Base-by-base conservation (phyloP, 2,113 vertebrate species). In the Cheilinus undulatus region DNA sequence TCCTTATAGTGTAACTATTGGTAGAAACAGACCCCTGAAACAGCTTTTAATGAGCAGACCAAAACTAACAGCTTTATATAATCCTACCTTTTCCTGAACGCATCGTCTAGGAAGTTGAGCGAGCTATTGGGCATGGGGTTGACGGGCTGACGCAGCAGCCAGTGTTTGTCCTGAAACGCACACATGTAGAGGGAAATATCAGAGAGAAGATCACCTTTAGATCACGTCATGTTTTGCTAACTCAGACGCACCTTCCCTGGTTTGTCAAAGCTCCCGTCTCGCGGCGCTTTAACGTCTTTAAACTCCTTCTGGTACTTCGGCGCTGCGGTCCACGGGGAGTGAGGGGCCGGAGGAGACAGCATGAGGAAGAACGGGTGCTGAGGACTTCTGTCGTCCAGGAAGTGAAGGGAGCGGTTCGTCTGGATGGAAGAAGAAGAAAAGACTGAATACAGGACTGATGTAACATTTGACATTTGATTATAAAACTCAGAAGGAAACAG, bases 231-330 rank as follows among this genome's bases (percentile, higher is more conserved):
- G 15, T 8, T 10, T 3, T 0, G 1, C 14, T 0, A 1, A 12
- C 24, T 4, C 2, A n/a, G 2, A 36, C 68, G 0, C 24, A 94
- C 93, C 88, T 90, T 92, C 27, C 86, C 94, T 0, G 86, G 83
- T 57, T 93, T 88, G 89, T 95, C 81, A 11, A 95, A 95, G 81
- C 93, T 95, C 9, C 93, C 94, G 9, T 93, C 89, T 11, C 93
- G 93, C n/a, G 94, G 94, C 0, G 94, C 94, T 48, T 92, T 90
- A 1, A 92, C 60, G 3, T 91, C 62, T 3, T 0, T 7, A 40
- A 93, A 95, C 63, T 73, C 24, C 1, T 92, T 85, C 80, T 91
- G 84, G 76, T 94, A 92, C 50, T 92, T 89, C 12, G 94, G 93
- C 0, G 94, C 94, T 0, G 92, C 80, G 1, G 87, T 92, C 94